Evolutionary conservation across 2,113 vertebrate species (phyloP), one percentile per base, ranked within the genome.

Genomic region (Chloropsis cyanopogon): DNA sequence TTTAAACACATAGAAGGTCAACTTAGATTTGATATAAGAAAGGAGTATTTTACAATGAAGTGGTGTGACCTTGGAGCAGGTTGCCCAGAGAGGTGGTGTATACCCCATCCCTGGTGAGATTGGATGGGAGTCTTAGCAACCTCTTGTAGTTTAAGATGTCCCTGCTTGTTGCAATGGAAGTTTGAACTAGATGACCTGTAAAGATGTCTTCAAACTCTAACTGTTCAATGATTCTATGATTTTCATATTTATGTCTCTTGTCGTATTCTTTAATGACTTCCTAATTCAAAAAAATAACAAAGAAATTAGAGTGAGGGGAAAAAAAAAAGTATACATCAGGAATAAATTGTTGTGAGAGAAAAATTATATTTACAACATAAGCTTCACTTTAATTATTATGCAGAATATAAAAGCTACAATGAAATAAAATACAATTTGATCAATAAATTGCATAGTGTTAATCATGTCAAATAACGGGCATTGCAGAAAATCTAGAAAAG

Each of bases 221-320:
- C 29, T 60, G 13, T 68, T 75, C 41, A 33, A 22, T 14, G 25
- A 41, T 14, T 53, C 31, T 26, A 23, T 17, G 6, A 54, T 69
- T 42, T 85, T 89, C 18, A 26, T 56, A 37, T 50, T 88, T 71
- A 19, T 63, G 50, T 87, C 26, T 64, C 22, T 79, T 10, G 8
- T 9, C 0, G 3, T 25, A 26, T 71, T 84, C 29, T 54, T 79
- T 59, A 66, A 70, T 39, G 25, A 24, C 9, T 47, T 69, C 31
- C 49, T 56, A 71, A 73, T 41, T 63, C 22, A 4, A 39, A 68
- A 88, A 46, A 46, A 31, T 3, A 54, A 14, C 3, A 3, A 65
- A 52, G 17, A 76, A 14, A 63, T 50, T 63, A 11, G 11, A 14
- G 31, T 1, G 28, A 7, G 2, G 8, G 1, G 0, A 0, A 33